Conservation (phyloP, 1,140 invertebrate species). For the Drosophila pruinosa region DNA sequence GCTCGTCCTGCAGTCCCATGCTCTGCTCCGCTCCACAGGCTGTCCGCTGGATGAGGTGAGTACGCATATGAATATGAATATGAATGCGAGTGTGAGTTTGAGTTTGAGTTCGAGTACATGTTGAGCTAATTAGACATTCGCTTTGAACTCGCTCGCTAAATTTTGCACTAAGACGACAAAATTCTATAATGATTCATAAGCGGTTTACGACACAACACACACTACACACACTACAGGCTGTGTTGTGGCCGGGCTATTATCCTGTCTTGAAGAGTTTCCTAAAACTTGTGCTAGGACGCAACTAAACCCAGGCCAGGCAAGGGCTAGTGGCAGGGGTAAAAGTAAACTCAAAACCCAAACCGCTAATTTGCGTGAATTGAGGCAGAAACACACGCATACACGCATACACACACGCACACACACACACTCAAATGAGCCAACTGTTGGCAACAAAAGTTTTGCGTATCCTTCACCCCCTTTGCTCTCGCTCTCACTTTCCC, state of each 20-base stretch:
- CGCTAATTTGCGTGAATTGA: constrained; percentile 76
- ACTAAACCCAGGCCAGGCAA: not conserved
- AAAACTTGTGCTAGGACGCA: constrained; percentile 47
- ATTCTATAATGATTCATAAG: constrained; percentile 79
- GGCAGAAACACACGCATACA: constrained; percentile 38
- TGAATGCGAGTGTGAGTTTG: no score
- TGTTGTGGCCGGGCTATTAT: constrained; percentile 29
- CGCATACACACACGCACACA: constrained; percentile 5
- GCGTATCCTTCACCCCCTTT: constrained; percentile 43
- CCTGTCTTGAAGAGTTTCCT: constrained; percentile 55
- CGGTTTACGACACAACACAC: constrained; percentile 56
- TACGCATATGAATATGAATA: not conserved
- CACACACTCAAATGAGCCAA: not conserved
- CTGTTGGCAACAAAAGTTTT: constrained; percentile 46
- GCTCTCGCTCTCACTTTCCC: not conserved
- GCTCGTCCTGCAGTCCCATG: constrained; percentile 93
- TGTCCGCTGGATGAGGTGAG: constrained; percentile 96
- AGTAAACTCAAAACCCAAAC: constrained; percentile 48
- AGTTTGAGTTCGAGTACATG: not conserved
- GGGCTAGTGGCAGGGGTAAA: constrained; percentile 5
- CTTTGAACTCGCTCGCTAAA: constrained; percentile 69
- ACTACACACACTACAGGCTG: constrained; percentile 6
- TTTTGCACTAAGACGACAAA: constrained; percentile 58
- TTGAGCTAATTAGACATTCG: constrained; percentile 75
- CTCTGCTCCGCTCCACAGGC: constrained; percentile 92